phyloP scores from a whole-genome alignment of 2,113 vertebrate species.

The Tragulus kanchil region DNA sequence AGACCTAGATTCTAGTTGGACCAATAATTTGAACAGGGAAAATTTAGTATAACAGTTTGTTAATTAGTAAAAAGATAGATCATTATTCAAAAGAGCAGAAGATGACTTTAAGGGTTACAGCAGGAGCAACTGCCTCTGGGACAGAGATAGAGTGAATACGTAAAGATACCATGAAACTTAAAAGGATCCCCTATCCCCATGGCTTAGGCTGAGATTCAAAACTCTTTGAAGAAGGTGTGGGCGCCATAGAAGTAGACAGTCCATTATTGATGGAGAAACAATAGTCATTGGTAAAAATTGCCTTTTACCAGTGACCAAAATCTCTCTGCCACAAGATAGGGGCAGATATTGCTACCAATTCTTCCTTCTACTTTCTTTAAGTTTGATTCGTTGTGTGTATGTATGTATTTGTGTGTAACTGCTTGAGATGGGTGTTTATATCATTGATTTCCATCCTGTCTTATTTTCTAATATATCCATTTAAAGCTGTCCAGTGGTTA shows the following conservation, averaged over 20 bases:
- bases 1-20: background rate
- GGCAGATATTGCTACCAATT: background rate
- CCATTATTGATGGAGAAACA: background rate
- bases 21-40: background rate
- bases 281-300: too few species aligned
- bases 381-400: conserved; percentile 26
- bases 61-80: background rate
- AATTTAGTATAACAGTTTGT: background rate
- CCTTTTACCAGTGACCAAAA: too few species aligned
- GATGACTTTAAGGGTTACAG: background rate
- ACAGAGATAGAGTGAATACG: background rate
- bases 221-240: background rate
- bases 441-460: background rate
- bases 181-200: background rate
- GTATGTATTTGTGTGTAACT: conserved; percentile 13
- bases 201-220: background rate
- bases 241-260: background rate
- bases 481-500: background rate
- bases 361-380: conserved; percentile 53
- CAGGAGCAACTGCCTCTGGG: background rate
- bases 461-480: conserved; percentile 1
- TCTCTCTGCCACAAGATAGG: too few species aligned
- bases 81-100: background rate
- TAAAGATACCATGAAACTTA: background rate
- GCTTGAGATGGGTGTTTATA: conserved; percentile 36